Percentiles rank a stretch among this genome's conserved stretches.
Conservation (phyloP, 2,113 vertebrate species). For the Dromiciops gliroides region DNA sequence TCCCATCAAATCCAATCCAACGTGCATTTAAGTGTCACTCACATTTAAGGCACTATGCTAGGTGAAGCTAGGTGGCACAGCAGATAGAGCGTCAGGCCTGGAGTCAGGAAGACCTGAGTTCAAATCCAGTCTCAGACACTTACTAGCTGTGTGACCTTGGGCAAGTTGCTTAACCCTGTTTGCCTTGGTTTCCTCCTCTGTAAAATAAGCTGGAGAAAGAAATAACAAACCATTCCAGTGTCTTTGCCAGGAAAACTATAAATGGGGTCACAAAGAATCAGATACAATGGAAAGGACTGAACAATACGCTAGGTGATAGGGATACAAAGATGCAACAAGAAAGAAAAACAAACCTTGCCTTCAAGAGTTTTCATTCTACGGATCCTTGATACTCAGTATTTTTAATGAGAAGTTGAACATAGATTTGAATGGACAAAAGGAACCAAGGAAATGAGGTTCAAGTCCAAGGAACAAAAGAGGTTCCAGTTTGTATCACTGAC, state of each 20-base stretch:
- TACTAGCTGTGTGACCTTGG: not conserved
- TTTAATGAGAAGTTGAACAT: not conserved
- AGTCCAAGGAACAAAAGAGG: not conserved
- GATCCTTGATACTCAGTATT: not conserved
- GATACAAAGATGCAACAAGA: not conserved
- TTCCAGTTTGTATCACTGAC: not conserved
- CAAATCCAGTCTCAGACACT: not conserved
- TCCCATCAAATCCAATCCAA: not conserved
- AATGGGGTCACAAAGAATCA: too few species aligned
- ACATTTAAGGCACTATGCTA: not conserved
- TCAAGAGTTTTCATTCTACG: not conserved
- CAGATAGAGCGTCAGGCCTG: not conserved
- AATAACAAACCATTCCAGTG: not conserved
- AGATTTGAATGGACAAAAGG: not conserved
- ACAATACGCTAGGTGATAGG: not conserved
- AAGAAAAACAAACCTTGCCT: not conserved
- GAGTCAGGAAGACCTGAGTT: not conserved
- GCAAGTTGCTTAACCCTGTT: not conserved
- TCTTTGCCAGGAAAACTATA: not conserved
- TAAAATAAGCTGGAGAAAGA: not conserved
- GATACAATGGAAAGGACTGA: not conserved
- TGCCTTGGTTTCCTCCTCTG: not conserved
- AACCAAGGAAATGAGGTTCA: not conserved
- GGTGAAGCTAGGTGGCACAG: not conserved
- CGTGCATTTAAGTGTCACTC: not conserved